Base-by-base conservation (phyloP, 2,888 invertebrate species). In the Sarcophaga caerulescens region DNA sequence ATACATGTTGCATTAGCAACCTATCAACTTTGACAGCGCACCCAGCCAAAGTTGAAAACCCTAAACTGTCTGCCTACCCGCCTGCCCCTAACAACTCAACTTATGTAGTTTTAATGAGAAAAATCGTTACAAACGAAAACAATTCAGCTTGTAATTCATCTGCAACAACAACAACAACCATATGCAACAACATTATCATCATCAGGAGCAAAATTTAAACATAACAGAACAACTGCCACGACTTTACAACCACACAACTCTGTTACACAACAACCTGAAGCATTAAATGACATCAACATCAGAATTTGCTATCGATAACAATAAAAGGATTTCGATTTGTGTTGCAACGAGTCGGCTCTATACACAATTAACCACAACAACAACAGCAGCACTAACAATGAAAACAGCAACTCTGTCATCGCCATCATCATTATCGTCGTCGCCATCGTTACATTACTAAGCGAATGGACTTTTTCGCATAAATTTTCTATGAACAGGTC, bases 391-490 rank as follows among this genome's bases (percentile, higher is more conserved):
- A 68, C 62, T 70, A 35, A 35, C 74, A 47, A 83, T 97, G 88
- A 96, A 96, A 87, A 95, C 96, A 90, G 97, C 97, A 92, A 97
- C 97, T 92, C 96, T 96, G 93, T 97, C 97, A 87, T 97, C 35
- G 3, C 3, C 35, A 35, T 35, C 35, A 35, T 35, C 35, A 35
- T 35, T 35, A 25, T 35, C 35, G 8, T 35, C 35, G 8, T 35
- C 8, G 3, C 10, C 35, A 8, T 35, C 35, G 8, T 35, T 35
- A 35, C 8, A 35, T 8, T 35, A 10, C 35, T 35, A 10, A 2
- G 8, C 8, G 35, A 35, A 35, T 97, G 91, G 97, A 97, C 93
- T 97, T 97, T 93, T 97, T 97, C 88, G 97, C 35, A 97, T 93
- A 97, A 23, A 97, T 92, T 97, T 97, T 93, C 95, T 97, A 91